Percentiles rank a stretch among this genome's conserved stretches.
These are phyloP conservation scores for Aspidiotus rigidus DNA, from an alignment of 2,888 invertebrate species.

Conservation along the genomic window DNA sequence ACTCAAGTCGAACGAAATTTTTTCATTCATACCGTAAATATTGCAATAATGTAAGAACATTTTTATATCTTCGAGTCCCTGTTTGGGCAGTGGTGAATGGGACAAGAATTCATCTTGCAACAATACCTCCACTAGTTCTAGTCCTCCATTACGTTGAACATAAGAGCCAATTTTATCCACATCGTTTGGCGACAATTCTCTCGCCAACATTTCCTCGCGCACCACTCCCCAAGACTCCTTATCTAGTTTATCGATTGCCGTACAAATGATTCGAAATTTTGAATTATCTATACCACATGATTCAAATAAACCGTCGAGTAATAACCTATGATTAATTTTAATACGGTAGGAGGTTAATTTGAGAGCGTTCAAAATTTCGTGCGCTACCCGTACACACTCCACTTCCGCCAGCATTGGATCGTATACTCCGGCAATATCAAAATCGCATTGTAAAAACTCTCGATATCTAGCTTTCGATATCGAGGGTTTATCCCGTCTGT, in stretches of 20 bases:
- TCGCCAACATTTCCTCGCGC: slow-evolving; percentile 85
- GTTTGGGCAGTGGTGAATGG: slow-evolving; percentile 53
- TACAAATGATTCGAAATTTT: slow-evolving; percentile 88
- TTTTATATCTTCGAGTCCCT: slow-evolving; percentile 73
- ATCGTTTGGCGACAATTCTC: slow-evolving; percentile 65
- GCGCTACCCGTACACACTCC: slow-evolving; percentile 87
- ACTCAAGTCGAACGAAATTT: slow-evolving; percentile 85
- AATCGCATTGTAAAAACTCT: slow-evolving; percentile 99
- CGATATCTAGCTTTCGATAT: slow-evolving; percentile 92
- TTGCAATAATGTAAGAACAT: slow-evolving; percentile 77
- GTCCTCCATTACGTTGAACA: slow-evolving; percentile 69
- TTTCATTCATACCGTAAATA: slow-evolving; percentile 65
- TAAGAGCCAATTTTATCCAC: slow-evolving; percentile 84
- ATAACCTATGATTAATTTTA: slow-evolving; percentile 87
- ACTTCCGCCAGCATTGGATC: slow-evolving; percentile 96
- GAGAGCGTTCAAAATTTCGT: slow-evolving; percentile 76
- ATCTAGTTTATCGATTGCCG: slow-evolving; percentile 95
- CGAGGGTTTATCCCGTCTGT: slow-evolving; percentile 93
- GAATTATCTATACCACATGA: slow-evolving; percentile 85
- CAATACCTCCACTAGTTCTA: slow-evolving; percentile 65
- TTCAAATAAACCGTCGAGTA: slow-evolving; percentile 95
- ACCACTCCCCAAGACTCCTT: slow-evolving; percentile 97
- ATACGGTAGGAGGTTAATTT: slow-evolving; percentile 80
- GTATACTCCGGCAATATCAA: slow-evolving; percentile 94
- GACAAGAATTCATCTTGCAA: slow-evolving; percentile 57